Evolutionary conservation across 2,888 invertebrate species (phyloP).

Genomic region (Hyposoter didymator): DNA sequence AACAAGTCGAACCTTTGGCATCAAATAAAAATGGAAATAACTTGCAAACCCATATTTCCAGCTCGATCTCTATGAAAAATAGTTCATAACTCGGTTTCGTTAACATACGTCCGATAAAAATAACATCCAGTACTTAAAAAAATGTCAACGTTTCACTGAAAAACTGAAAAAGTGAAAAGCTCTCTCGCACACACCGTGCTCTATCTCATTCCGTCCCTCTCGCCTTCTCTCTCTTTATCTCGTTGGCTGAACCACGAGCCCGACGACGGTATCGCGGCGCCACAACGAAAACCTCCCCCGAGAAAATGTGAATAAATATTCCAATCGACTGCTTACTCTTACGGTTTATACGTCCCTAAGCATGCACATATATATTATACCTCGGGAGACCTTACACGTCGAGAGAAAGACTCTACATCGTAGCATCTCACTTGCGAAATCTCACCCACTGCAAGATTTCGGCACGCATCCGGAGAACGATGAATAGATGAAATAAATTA

Average conservation of each 20-base stretch:
- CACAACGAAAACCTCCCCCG: constrained; percentile 46
- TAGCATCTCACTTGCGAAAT: constrained; percentile 49
- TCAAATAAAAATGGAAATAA: no score
- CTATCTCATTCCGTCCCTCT: not conserved
- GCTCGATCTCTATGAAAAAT: not conserved
- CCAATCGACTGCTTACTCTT: constrained; percentile 68
- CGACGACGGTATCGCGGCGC: constrained; percentile 25
- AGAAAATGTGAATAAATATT: constrained; percentile 74
- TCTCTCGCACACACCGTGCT: not conserved
- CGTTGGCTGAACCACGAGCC: constrained; percentile 23
- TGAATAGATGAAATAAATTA: constrained; percentile 77
- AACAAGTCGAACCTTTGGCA: no score
- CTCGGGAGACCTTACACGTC: constrained; percentile 38
- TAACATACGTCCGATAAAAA: not conserved
- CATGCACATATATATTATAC: not conserved
- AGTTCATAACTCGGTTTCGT: not conserved
- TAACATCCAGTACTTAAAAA: not conserved
- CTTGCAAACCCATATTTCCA: no score
- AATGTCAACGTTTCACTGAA: not conserved
- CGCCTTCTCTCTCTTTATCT: constrained; percentile 35
- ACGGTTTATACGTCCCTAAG: not conserved
- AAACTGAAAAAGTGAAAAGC: not conserved
- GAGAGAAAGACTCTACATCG: not conserved
- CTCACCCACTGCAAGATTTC: constrained; percentile 49
- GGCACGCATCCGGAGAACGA: constrained; percentile 65